Conservation (phyloP, 2,113 vertebrate genomes). For the Phyllostomus hastatus region DNA sequence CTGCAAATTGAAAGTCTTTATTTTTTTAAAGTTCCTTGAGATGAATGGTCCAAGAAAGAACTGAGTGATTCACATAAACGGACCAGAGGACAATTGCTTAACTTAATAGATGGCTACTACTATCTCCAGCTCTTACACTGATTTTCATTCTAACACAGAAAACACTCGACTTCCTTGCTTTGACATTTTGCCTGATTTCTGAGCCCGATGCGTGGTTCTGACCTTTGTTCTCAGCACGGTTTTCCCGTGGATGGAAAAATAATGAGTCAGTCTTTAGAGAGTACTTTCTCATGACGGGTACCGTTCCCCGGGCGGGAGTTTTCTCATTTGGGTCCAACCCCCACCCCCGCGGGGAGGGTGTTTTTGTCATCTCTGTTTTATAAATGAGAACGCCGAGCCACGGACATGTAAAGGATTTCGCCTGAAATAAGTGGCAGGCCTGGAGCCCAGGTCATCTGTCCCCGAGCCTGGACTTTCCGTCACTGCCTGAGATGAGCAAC, state of each 20-base stretch:
- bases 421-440: not conserved
- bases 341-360: fast-evolving
- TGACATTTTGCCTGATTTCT: not conserved
- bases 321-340: not conserved
- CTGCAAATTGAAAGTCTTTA: not conserved
- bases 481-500: not conserved
- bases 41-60: not conserved
- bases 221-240: not conserved
- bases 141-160: not conserved
- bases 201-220: not conserved
- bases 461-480: not conserved
- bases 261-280: not conserved
- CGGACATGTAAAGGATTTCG: not conserved
- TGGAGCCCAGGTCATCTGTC: not conserved
- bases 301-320: not conserved
- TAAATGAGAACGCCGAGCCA: not conserved
- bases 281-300: not conserved
- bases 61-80: not conserved
- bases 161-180: not conserved
- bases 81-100: not conserved
- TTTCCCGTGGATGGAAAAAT: not conserved
- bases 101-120: not conserved
- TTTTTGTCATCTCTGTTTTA: not conserved
- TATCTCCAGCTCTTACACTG: not conserved
- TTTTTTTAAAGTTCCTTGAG: not conserved